Evolutionary conservation across 2,888 invertebrate genomes (phyloP).

Genomic region (Ferdinandea cuprea): DNA sequence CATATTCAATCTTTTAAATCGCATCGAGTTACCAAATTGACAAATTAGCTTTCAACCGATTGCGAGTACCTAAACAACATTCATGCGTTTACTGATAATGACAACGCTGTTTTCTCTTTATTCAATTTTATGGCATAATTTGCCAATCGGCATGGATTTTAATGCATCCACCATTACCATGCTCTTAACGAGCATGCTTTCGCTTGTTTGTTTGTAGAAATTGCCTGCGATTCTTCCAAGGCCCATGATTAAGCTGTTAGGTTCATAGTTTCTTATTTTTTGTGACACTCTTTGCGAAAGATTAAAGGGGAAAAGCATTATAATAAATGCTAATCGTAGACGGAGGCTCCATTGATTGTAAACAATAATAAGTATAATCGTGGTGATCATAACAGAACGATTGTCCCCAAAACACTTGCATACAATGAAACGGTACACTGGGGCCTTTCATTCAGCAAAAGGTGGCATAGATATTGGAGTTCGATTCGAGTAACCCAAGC

Average conservation of each 20-base stretch:
- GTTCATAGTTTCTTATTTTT: conserved; percentile 18
- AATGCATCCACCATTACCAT: conserved; percentile 34
- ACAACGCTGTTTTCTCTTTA: conserved; percentile 52
- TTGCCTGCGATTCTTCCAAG: conserved; percentile 12
- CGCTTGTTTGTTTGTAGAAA: conserved; percentile 18
- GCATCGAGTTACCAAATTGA: conserved; percentile 9
- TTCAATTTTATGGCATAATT: conserved; percentile 36
- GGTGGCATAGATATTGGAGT: conserved; percentile 11
- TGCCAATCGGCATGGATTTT: conserved; percentile 26
- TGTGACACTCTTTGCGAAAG: conserved; percentile 35
- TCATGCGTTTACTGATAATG: no score
- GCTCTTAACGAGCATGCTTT: conserved; percentile 41
- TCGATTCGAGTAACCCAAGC: no score
- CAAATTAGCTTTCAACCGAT: no score
- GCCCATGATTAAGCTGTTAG: conserved; percentile 42
- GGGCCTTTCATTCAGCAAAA: conserved; percentile 59
- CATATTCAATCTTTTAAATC: background rate
- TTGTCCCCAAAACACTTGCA: conserved; percentile 32
- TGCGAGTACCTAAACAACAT: no score
- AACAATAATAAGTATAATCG: conserved; percentile 24
- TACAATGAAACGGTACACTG: background rate
- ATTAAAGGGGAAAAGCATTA: background rate
- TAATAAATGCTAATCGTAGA: conserved; percentile 7
- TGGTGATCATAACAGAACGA: conserved; percentile 36
- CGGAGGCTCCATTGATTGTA: conserved; percentile 1